Conservation (phyloP, 1,140 invertebrate genomes). For the Monomorium pharaonis region DNA sequence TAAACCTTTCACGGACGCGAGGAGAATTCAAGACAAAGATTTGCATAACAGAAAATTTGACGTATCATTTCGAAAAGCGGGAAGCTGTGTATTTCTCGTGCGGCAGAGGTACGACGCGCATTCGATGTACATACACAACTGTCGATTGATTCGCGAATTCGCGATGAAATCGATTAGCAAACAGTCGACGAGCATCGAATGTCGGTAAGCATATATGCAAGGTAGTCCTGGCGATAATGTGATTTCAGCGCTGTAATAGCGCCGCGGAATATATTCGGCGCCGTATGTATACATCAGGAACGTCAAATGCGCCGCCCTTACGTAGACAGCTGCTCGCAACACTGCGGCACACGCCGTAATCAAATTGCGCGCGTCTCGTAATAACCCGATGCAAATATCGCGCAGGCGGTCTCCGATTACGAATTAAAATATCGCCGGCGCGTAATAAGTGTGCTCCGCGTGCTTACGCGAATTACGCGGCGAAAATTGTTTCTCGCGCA, state of each 20-base stretch:
- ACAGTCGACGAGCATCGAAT: constrained; percentile 48
- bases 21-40: neutral
- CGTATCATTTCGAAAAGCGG: neutral
- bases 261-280: constrained; percentile 31
- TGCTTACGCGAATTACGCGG: neutral
- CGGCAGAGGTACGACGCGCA: neutral
- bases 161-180: constrained; percentile 47
- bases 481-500: neutral
- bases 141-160: constrained; percentile 49
- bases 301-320: constrained; percentile 53
- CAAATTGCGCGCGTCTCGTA: constrained; percentile 43
- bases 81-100: neutral
- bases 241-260: constrained; percentile 52
- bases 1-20: neutral
- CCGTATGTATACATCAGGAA: constrained; percentile 28
- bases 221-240: constrained; percentile 46
- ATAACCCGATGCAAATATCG: constrained; percentile 45
- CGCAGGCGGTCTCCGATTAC: constrained; percentile 3
- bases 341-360: constrained; percentile 16
- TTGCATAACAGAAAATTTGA: constrained; percentile 1
- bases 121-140: neutral
- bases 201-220: constrained; percentile 44
- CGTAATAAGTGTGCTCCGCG: neutral
- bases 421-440: constrained; percentile 21
- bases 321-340: constrained; percentile 35